Evolutionary conservation across 2,888 invertebrate species (phyloP), one percentile per base, ranked within the genome.

Genomic region (Eurois occulta): DNA sequence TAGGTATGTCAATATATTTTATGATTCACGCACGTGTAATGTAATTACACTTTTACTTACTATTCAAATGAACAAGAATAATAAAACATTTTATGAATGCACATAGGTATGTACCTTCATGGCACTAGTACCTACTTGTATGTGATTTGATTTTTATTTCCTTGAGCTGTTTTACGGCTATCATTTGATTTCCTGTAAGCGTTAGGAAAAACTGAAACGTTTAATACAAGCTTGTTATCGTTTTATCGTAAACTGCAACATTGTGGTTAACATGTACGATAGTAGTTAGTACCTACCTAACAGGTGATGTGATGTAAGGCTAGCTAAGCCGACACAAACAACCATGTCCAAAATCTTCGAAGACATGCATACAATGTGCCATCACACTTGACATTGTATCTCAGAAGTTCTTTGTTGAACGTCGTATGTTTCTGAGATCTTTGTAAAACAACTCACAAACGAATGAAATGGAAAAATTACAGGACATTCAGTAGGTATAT

Each of bases 11-110:
- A 68, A 68, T 58, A 69, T 60, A 16, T 71, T 65, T 55, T 69
- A 52, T 75, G 65, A 66, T 69, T 82, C 46, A 62, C 65, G 60
- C 74, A 66, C 65, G 67, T 77, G 72, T 78, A 75, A 55, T 71
- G 18, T 62, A 72, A n/a, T 46, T 72, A 52, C 52, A 72, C 28
- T 77, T 77, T 77, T 76, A 86, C 72, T 75, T 72, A 77, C 58
- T 72, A 78, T 73, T 75, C 48, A 69, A 74, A 72, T 77, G n/a
- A 58, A 32, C 11, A 35, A 65, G 69, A 71, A 76, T 68, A 81
- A 68, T 73, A 81, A 85, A 71, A 69, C n/a, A 67, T 80, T 76
- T 76, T 11, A 70, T 65, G 48, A 76, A 55, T 32, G 46, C 62
- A 38, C 24, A 8, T 55, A 65, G 2, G 18, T 55, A 65, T 2